Percentiles rank a stretch among this genome's conserved stretches.
These are phyloP conservation scores for Melanaphis sacchari DNA, from an alignment of 1,140 invertebrate species.

Conservation along the genomic window DNA sequence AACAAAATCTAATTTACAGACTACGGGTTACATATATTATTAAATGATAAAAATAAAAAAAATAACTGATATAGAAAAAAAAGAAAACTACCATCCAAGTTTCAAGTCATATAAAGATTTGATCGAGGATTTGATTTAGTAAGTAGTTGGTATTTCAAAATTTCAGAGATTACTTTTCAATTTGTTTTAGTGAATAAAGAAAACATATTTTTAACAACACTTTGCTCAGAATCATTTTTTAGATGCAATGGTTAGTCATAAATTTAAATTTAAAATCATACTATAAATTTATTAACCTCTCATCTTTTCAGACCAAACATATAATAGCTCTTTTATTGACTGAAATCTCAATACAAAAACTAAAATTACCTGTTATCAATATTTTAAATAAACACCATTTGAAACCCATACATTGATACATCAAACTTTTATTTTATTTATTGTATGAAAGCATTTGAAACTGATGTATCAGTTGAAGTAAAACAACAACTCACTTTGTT, in stretches of 20 bases:
- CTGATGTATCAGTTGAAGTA: not conserved
- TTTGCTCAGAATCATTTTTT: not conserved
- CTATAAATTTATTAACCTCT: not conserved
- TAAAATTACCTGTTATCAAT: not conserved
- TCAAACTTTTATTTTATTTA: no score
- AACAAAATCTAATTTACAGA: not conserved
- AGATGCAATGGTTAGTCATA: not conserved
- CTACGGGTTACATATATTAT: not conserved
- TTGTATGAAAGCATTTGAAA: no score
- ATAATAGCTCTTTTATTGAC: not conserved
- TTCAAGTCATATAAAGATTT: not conserved
- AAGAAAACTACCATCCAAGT: not conserved
- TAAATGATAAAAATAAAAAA: not conserved
- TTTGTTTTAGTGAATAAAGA: not conserved
- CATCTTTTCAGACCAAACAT: not conserved
- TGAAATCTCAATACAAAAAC: not conserved
- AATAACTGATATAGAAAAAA: not conserved
- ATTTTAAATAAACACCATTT: not conserved
- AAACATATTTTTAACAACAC: not conserved
- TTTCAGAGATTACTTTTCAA: not conserved
- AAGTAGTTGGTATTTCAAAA: not conserved
- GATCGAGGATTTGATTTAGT: not conserved
- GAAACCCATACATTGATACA: no score
- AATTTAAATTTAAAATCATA: not conserved
- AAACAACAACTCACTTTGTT: not conserved